Conservation (phyloP, 2,888 invertebrate species). For the Epirrita christyi region DNA sequence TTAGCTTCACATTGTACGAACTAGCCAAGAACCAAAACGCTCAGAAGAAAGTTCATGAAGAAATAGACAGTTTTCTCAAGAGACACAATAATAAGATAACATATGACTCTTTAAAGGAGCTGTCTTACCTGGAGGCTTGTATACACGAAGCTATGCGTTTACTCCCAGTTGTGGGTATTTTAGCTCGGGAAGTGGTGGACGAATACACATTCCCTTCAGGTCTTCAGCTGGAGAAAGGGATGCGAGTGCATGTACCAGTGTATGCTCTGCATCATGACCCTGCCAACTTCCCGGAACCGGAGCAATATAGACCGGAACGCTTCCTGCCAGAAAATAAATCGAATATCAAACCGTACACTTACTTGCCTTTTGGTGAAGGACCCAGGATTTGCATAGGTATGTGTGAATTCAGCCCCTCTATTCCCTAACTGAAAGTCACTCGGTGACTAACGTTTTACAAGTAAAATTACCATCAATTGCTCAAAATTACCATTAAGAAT, state of each 20-base stretch:
- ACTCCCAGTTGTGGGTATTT: conserved; percentile 59
- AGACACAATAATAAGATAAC: conserved; percentile 46
- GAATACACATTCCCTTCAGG: conserved; percentile 62
- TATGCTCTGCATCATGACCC: conserved; percentile 61
- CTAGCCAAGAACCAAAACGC: conserved; percentile 53
- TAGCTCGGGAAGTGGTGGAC: conserved; percentile 61
- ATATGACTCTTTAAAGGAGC: conserved; percentile 52
- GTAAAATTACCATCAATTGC: too few relatives aligned
- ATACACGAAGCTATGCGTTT: conserved; percentile 58
- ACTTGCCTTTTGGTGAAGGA: conserved; percentile 71
- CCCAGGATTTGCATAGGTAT: conserved; percentile 69
- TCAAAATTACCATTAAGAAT: too few relatives aligned
- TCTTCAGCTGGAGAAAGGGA: conserved; percentile 54
- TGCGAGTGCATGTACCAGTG: conserved; percentile 64
- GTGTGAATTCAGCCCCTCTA: conserved; percentile 19
- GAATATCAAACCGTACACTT: conserved; percentile 59
- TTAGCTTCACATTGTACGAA: conserved; percentile 53
- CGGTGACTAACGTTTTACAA: too few relatives aligned
- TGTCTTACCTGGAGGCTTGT: conserved; percentile 57
- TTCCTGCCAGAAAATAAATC: conserved; percentile 55
- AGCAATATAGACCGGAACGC: conserved; percentile 60
- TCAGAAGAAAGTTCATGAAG: conserved; percentile 48
- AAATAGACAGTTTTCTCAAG: conserved; percentile 53
- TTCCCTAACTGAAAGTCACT: too few relatives aligned
- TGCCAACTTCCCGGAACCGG: conserved; percentile 61